Evolutionary conservation across 2,888 invertebrate species (phyloP), one percentile per base, ranked within the genome.

Genomic region (Xanthia icteritia): DNA sequence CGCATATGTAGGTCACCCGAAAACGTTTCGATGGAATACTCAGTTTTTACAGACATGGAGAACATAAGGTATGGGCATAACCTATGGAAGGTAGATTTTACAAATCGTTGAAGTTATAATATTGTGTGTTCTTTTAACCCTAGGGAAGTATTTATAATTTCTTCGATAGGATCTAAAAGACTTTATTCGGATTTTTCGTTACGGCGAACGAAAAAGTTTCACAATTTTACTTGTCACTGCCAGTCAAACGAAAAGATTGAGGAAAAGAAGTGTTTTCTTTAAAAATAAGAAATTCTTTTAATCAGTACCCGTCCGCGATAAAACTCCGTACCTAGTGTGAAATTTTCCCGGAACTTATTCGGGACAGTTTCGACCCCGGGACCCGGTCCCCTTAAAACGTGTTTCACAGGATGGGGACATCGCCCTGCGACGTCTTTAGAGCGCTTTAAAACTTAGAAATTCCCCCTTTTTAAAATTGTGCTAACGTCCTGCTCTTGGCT

Each of bases 371-470:
- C 42, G 15, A 39, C 72, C 82, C 67, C 48, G 36, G 20, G n/a
- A 54, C 23, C 51, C n/a, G 20, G 13, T 64, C 60, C 31, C 64
- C n/a, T 61, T 64, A 23, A 61, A 73, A 73, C 66, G 64, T 65
- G 65, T 83, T 74, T 39, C 66, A 69, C 71, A 75, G 78, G 73
- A 84, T 69, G 70, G 69, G 45, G 61, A 60, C 54, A 70, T 45
- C 67, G 86, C 86, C 79, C 63, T 66, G 64, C 79, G 87, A 77
- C 77, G 77, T 84, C 87, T 87, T 83, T 83, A 77, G 81, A 83
- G 76, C 85, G 77, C 82, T 88, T 86, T 89, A 84, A 88, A 90
- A 90, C 87, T 88, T 86, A 76, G 45, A 76, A 87, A 88, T 81
- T 78, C 73, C 71, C 60, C 79, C 67, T 74, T 84, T 79, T 84